These are phyloP conservation scores for Tetramorium parvispinum DNA, from an alignment of 1,140 invertebrate genomes.

Conservation along the genomic window DNA sequence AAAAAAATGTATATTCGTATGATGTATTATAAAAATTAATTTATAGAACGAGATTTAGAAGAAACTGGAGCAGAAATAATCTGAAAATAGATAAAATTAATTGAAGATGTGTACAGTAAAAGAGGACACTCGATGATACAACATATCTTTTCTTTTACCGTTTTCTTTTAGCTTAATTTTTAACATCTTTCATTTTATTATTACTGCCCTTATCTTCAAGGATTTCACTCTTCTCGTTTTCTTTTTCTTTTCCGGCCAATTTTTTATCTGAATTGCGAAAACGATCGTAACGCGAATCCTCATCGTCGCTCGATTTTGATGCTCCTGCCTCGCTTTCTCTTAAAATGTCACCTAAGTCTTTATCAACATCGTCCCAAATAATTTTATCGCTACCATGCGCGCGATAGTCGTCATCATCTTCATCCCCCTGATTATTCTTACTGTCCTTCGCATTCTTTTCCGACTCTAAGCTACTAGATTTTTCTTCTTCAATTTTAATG, in stretches of 20 bases:
- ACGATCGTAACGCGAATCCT: slow-evolving; percentile 88
- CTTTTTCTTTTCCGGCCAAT: slow-evolving; percentile 77
- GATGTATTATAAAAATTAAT: neutral
- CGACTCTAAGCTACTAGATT: slow-evolving; percentile 69
- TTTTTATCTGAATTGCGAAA: slow-evolving; percentile 86
- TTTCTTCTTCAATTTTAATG: slow-evolving; percentile 67
- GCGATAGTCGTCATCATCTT: slow-evolving; percentile 85
- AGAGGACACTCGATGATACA: slow-evolving; percentile 8
- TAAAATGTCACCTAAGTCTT: slow-evolving; percentile 90
- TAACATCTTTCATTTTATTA: slow-evolving; percentile 72
- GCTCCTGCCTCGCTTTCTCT: slow-evolving; percentile 88
- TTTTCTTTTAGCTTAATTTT: slow-evolving; percentile 78
- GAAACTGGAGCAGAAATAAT: neutral
- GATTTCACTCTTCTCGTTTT: slow-evolving; percentile 73
- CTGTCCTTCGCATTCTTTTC: slow-evolving; percentile 67
- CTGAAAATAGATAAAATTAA: neutral
- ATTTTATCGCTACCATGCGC: slow-evolving; percentile 88
- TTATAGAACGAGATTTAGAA: neutral
- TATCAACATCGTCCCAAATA: slow-evolving; percentile 90
- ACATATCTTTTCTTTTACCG: slow-evolving; percentile 58
- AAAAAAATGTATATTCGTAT: neutral
- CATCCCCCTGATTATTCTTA: slow-evolving; percentile 75
- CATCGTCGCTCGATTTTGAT: slow-evolving; percentile 89
- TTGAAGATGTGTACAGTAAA: neutral
- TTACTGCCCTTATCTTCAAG: slow-evolving; percentile 70